A percentile compares a stretch with the other conserved stretches of the same genome.
phyloP scores from a whole-genome alignment of 2,888 invertebrate genomes.

The Hydrotaea cyrtoneurina region DNA sequence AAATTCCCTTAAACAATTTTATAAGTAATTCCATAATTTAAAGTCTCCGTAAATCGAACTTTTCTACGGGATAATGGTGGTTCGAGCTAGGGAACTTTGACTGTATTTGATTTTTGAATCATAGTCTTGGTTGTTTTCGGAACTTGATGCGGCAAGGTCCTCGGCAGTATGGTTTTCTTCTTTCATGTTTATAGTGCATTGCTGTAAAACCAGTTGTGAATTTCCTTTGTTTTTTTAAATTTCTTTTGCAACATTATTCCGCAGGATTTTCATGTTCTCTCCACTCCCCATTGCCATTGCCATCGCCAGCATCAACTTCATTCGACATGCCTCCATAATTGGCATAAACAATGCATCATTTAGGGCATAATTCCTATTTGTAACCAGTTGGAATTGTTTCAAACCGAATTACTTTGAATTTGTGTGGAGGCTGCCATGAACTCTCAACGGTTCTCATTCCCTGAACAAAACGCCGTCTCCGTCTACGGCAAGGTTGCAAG shows the following conservation, averaged over 20 bases:
- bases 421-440: not conserved
- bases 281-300: no score
- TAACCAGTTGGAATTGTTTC: constrained; percentile 50
- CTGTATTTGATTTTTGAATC: not conserved
- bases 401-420: constrained; percentile 50
- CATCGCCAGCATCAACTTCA: constrained; percentile 9
- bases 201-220: constrained; percentile 44
- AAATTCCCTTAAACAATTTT: no score
- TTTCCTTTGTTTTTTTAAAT: constrained; percentile 18
- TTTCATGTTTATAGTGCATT: constrained; percentile 45
- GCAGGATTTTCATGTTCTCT: constrained; percentile 25
- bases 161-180: constrained; percentile 15
- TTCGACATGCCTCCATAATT: constrained; percentile 56
- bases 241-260: constrained; percentile 37
- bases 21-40: no score
- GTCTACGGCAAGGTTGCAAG: not conserved
- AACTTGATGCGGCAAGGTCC: constrained; percentile 7
- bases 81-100: not conserved
- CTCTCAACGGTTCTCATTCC: constrained; percentile 5
- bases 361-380: constrained; percentile 61
- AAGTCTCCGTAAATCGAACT: no score
- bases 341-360: constrained; percentile 66
- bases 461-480: no score
- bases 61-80: no score
- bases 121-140: constrained; percentile 6